Conservation (phyloP, 2,888 invertebrate species). For the Notodonta ziczac region DNA sequence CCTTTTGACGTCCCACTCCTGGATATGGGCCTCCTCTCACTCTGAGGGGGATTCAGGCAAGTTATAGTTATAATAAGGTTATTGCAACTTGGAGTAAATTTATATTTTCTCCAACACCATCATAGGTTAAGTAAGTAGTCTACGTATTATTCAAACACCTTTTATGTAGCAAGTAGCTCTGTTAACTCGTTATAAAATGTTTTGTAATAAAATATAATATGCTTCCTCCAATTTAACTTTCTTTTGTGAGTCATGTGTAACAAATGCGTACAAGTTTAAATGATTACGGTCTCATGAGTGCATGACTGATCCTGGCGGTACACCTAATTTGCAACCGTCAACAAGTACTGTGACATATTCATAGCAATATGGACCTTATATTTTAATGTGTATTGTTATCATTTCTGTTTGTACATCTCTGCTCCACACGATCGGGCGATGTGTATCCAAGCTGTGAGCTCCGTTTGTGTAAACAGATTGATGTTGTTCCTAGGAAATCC, state of each 20-base stretch:
- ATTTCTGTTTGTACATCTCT: slow-evolving; percentile 13
- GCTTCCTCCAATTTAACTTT: background rate
- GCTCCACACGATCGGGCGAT: slow-evolving; percentile 17
- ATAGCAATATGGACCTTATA: slow-evolving; percentile 6
- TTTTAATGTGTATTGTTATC: background rate
- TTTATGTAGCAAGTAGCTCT: too few species aligned
- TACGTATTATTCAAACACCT: too few species aligned
- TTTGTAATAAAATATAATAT: background rate
- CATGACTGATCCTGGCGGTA: slow-evolving; percentile 20
- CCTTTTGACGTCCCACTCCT: too few species aligned
- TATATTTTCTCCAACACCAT: too few species aligned
- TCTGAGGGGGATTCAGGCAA: too few species aligned
- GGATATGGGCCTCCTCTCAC: too few species aligned
- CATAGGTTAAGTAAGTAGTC: too few species aligned
- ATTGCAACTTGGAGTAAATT: too few species aligned
- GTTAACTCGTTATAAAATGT: too few species aligned
- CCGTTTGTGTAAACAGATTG: slow-evolving; percentile 23
- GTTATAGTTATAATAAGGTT: too few species aligned
- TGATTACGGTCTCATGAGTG: slow-evolving; percentile 4
- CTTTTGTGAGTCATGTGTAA: background rate
- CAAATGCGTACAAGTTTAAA: slow-evolving; percentile 8
- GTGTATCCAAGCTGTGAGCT: slow-evolving; percentile 26
- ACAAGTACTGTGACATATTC: slow-evolving; percentile 13
- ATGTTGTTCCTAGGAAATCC: slow-evolving; percentile 31
- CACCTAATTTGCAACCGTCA: slow-evolving; percentile 22